Conservation (phyloP, 2,113 vertebrate species). For the Mirounga angustirostris region DNA sequence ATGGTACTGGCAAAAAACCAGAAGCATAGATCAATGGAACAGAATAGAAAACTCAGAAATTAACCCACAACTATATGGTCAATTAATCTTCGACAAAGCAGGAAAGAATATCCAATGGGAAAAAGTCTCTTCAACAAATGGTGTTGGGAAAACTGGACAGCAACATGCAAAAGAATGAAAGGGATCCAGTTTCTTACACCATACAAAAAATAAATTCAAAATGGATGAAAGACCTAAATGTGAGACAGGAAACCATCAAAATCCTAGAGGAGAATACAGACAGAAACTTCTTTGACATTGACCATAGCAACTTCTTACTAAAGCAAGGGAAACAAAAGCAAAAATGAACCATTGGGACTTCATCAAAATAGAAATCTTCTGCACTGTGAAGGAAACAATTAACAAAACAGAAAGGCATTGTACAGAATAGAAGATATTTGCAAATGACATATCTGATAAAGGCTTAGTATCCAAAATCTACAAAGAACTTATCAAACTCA, state of each 20-base stretch:
- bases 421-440: not conserved
- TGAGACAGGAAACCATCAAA: not conserved
- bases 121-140: not conserved
- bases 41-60: not conserved
- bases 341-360: not conserved
- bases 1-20: not conserved
- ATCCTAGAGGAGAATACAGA: not conserved
- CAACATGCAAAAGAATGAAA: not conserved
- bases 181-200: not conserved
- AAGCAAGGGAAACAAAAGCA: not conserved
- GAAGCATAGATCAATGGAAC: not conserved
- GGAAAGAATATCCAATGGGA: not conserved
- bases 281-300: not conserved
- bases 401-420: not conserved
- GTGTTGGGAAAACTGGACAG: not conserved
- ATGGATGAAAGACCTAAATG: not conserved
- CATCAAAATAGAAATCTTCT: not conserved
- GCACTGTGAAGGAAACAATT: not conserved
- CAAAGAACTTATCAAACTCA: too few relatives aligned
- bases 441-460: not conserved
- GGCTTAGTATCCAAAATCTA: too few relatives aligned
- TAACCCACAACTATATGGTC: not conserved
- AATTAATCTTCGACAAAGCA: not conserved
- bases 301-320: not conserved
- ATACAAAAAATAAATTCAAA: not conserved